Base-by-base conservation (phyloP, 2,113 vertebrate species). In the Takifugu bimaculatus region DNA sequence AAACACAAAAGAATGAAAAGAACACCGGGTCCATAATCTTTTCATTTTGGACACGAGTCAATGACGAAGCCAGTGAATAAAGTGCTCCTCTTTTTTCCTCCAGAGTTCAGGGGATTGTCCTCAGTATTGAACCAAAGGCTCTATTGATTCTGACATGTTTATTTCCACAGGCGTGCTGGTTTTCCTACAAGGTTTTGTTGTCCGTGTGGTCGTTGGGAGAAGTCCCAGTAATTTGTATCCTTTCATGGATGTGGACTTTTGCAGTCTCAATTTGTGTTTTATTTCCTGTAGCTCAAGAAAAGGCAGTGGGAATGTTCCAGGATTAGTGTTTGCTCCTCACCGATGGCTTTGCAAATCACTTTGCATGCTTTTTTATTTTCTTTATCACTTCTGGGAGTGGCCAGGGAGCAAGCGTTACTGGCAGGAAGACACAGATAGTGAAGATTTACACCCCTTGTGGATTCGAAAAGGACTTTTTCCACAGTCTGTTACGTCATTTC, bases 141-240 rank as follows among this genome's bases (percentile, higher is more conserved):
- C 47, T 81, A 89, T 90, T 84, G 74, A 85, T 75, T 82, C 70
- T 86, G 88, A 90, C 87, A 88, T 89, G 88, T 91, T 91, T 92
- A 90, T 89, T 90, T 90, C 81, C 71, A 80, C 74, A 84, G 64
- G 59, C 75, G 63, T 81, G 70, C 63, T 80, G 84, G 67, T 72
- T 86, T 85, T 79, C 74, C 67, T 81, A 73, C 47, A 62, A 72
- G 45, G 63, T 64, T 55, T 72, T 68, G 61, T 60, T 81, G 74
- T 75, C 55, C 57, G 62, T 75, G 65, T 75, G 81, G 88, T 57
- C 32, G 28, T 45, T 83, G 77, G 68, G 87, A 77, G 20, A 5
- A 14, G 56, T 82, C 72, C 74, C 67, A 82, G 59, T 72, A 50
- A 71, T 59, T 65, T 72, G 63, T 56, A 74, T 69, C 29, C 54